A percentile compares a stretch with the other conserved stretches of the same genome.
These are phyloP conservation scores for Malurus cyaneus DNA, from an alignment of 2,113 vertebrate species.

Conservation along the genomic window DNA sequence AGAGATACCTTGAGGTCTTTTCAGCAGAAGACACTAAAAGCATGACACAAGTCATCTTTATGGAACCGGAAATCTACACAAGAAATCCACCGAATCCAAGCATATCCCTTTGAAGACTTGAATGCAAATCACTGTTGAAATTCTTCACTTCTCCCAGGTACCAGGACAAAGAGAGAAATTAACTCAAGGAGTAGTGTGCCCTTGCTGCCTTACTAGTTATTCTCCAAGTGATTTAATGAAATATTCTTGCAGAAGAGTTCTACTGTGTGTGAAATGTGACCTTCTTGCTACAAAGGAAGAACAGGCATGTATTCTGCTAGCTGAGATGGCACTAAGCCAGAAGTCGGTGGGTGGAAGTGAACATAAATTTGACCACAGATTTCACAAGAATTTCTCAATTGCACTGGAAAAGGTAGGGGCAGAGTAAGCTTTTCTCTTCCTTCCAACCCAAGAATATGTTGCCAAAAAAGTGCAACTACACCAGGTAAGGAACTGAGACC, in stretches of 20 bases:
- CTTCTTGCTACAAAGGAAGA: neutral
- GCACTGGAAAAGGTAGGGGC: neutral
- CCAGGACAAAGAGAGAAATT: neutral
- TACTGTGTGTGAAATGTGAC: neutral
- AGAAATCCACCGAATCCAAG: neutral
- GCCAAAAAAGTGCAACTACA: neutral
- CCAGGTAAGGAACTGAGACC: neutral
- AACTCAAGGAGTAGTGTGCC: neutral
- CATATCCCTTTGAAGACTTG: neutral
- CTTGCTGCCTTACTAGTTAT: neutral
- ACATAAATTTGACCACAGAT: neutral
- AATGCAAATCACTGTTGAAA: neutral
- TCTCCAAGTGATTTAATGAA: constrained; percentile 19
- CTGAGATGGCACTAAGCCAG: neutral
- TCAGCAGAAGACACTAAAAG: neutral
- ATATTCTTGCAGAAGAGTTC: neutral
- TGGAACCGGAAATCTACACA: neutral
- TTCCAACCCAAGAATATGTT: neutral
- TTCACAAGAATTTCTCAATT: neutral
- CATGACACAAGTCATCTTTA: neutral
- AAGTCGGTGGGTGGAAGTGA: neutral
- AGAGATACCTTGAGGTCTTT: neutral
- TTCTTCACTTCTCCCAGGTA: accelerated
- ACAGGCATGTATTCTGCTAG: neutral
- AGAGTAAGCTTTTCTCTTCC: neutral